Conservation (phyloP, 2,797 vertebrate species). For the Garrulus glandarius region DNA sequence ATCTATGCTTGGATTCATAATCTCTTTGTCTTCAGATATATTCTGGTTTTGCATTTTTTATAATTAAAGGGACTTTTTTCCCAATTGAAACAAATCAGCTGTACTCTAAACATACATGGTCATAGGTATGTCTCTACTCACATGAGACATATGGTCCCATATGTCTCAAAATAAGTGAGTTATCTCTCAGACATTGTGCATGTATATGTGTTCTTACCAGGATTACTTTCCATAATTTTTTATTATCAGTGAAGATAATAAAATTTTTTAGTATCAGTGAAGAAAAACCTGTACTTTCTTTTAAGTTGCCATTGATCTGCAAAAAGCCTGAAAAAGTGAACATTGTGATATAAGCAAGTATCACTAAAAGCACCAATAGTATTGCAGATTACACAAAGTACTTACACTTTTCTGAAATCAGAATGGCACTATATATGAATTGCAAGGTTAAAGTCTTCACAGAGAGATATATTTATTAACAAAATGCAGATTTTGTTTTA, state of each 20-base stretch:
- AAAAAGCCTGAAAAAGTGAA: not conserved
- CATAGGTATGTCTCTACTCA: too few relatives aligned
- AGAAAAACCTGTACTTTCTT: not conserved
- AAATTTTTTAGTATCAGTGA: not conserved
- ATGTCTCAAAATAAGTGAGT: not conserved
- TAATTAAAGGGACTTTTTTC: not conserved
- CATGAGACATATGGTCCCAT: too few relatives aligned
- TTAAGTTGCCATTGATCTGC: not conserved
- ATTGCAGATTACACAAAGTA: not conserved
- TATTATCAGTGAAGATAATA: not conserved
- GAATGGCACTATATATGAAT: not conserved
- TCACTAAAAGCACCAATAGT: not conserved
- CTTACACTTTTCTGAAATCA: not conserved
- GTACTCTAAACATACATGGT: not conserved
- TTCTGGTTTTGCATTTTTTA: not conserved
- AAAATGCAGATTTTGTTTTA: not conserved
- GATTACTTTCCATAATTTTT: not conserved
- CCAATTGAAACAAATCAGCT: not conserved
- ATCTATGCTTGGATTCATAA: not conserved
- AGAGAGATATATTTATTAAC: not conserved
- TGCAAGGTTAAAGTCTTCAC: not conserved
- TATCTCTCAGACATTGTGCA: fast-evolving
- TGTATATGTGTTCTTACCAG: not conserved
- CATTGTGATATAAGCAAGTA: not conserved
- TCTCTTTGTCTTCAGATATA: not conserved